These are phyloP conservation scores for Orbicella faveolata DNA, from an alignment of 64 coral and sea anemone genomes.

Conservation along the genomic window DNA sequence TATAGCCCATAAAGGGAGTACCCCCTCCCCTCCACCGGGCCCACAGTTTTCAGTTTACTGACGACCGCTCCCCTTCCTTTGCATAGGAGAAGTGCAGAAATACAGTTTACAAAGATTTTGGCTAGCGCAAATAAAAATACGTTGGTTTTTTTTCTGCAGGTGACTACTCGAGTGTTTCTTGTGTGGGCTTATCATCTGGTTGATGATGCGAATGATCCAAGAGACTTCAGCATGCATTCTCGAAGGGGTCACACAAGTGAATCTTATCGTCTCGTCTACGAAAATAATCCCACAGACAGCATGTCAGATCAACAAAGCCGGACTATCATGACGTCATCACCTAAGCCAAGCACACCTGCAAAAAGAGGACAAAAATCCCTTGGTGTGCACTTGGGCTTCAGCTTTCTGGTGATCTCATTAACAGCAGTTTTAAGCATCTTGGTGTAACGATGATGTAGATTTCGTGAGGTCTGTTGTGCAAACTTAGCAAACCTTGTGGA, in stretches of 20 bases:
- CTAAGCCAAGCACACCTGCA: background rate
- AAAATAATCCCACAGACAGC: background rate
- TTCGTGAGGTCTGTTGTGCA: no score
- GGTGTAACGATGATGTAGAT: no score
- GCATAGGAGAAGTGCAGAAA: no score
- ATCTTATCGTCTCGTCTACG: background rate
- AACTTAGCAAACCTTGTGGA: no score
- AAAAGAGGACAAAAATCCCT: background rate
- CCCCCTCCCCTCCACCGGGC: no score
- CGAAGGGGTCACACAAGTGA: background rate
- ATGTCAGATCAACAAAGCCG: no score
- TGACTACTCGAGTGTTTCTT: background rate
- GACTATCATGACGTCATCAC: background rate
- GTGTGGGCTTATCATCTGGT: conserved; percentile 20
- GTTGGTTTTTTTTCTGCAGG: background rate
- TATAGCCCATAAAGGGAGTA: no score
- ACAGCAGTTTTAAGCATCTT: no score
- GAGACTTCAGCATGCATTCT: conserved; percentile 18
- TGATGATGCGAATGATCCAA: conserved; percentile 17
- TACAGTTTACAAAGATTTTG: no score
- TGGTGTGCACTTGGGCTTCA: background rate
- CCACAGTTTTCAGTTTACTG: no score
- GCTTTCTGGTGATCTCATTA: background rate
- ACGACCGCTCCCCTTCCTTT: no score
- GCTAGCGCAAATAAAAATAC: background rate